phyloP scores from a whole-genome alignment of 2,113 vertebrate species.

The Leiothrix lutea region DNA sequence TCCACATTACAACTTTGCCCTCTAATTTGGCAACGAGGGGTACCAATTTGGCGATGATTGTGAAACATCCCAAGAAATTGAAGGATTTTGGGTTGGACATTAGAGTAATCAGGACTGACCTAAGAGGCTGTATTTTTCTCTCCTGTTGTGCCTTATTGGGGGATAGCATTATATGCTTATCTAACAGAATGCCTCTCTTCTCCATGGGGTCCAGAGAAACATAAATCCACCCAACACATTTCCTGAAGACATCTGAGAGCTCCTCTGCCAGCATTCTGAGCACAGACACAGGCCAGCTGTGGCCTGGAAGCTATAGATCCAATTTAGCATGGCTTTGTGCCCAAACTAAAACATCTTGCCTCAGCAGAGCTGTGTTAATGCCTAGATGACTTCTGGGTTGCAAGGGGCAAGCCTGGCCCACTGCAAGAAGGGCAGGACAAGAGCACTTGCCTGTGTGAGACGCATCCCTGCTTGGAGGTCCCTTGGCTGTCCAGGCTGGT shows the following conservation, averaged over 20 bases:
- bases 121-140: background rate
- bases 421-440: background rate
- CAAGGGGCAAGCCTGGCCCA: background rate
- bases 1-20: background rate
- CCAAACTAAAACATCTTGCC: background rate
- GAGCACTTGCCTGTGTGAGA: background rate
- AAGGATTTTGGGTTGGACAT: background rate
- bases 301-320: background rate
- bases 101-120: background rate
- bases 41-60: background rate
- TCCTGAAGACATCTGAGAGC: background rate
- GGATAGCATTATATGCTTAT: background rate
- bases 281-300: slow-evolving; percentile 9
- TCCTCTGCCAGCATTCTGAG: background rate
- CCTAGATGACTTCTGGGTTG: background rate
- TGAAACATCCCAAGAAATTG: background rate
- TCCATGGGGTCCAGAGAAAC: background rate
- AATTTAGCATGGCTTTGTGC: background rate
- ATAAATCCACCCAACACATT: background rate
- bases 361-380: background rate
- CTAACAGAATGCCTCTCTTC: background rate
- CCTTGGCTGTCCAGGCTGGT: background rate
- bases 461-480: background rate
- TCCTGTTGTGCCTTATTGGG: too few relatives aligned
- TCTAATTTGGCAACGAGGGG: background rate